phyloP scores from a whole-genome alignment of 23 tunicate species.

The Oikopleura vanhoeffeni region DNA sequence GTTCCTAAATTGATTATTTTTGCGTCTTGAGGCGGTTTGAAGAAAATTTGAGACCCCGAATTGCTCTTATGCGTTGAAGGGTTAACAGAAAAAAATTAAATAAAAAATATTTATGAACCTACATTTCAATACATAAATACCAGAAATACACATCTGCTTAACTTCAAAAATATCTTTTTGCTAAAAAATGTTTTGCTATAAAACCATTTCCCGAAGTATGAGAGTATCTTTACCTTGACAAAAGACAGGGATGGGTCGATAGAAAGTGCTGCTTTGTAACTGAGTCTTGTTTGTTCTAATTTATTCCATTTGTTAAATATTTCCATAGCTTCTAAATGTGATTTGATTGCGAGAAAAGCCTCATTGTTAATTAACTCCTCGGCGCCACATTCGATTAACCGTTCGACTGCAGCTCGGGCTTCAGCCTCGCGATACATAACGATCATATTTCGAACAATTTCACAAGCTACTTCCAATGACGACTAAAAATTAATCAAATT shows the following conservation, averaged over 20 bases:
- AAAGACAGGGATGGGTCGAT: neutral
- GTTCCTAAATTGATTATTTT: no score
- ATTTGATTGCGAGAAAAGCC: neutral
- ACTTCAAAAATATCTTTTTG: neutral
- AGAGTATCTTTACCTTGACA: neutral
- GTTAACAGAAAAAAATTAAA: no score
- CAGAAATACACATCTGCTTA: no score
- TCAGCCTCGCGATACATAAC: neutral
- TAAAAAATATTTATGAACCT: no score
- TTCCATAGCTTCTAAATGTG: constrained; percentile 11
- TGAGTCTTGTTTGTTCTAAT: neutral
- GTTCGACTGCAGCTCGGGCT: neutral
- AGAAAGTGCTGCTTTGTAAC: neutral
- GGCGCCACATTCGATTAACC: neutral
- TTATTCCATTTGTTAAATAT: neutral
- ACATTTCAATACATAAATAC: no score
- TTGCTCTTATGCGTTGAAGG: no score
- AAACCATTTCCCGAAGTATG: no score
- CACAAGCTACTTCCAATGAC: neutral
- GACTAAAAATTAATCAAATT: no score
- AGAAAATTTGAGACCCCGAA: no score
- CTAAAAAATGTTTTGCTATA: no score
- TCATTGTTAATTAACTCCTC: neutral
- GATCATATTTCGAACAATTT: neutral
- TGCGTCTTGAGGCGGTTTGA: no score